Evolutionary conservation across 2,888 invertebrate species (phyloP).

Genomic region (Thera obeliscata): DNA sequence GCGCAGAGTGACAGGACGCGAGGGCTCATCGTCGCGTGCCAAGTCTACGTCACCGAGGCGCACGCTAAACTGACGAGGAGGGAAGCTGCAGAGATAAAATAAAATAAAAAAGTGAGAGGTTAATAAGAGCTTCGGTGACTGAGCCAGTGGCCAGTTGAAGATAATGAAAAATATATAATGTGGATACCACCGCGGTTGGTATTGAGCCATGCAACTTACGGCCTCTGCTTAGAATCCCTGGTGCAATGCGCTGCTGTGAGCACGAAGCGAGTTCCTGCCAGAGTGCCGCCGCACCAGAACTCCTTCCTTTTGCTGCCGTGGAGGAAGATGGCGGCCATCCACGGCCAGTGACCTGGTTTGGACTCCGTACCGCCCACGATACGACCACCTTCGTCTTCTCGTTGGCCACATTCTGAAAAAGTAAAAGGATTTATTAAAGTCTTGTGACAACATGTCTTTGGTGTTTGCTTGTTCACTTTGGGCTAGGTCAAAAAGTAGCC

Average conservation of each 20-base stretch:
- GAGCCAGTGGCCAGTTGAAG: no score
- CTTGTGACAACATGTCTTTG: background rate
- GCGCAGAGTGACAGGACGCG: slow-evolving; percentile 91
- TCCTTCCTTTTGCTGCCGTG: slow-evolving; percentile 93
- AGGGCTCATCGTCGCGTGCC: slow-evolving; percentile 92
- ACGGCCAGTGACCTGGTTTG: slow-evolving; percentile 95
- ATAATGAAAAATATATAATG: no score
- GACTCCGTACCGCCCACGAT: slow-evolving; percentile 96
- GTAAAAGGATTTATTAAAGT: background rate
- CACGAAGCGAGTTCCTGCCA: slow-evolving; percentile 91
- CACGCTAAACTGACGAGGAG: slow-evolving; percentile 94
- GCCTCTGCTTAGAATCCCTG: slow-evolving; percentile 93
- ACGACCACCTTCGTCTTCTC: slow-evolving; percentile 92
- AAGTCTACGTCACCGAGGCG: slow-evolving; percentile 95
- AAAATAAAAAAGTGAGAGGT: background rate
- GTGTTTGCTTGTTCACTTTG: background rate
- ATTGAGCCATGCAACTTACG: slow-evolving; percentile 84
- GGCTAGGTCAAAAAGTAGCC: background rate
- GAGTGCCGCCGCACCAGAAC: slow-evolving; percentile 97
- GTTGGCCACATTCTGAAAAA: slow-evolving; percentile 89
- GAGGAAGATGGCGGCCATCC: slow-evolving; percentile 97
- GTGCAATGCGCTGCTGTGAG: slow-evolving; percentile 98
- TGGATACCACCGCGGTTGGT: no score
- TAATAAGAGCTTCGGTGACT: no score
- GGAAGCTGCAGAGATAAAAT: slow-evolving; percentile 86